Evolutionary conservation across 2,113 vertebrate genomes (phyloP), one percentile per base, ranked within the genome.

Genomic region (Passer domesticus): DNA sequence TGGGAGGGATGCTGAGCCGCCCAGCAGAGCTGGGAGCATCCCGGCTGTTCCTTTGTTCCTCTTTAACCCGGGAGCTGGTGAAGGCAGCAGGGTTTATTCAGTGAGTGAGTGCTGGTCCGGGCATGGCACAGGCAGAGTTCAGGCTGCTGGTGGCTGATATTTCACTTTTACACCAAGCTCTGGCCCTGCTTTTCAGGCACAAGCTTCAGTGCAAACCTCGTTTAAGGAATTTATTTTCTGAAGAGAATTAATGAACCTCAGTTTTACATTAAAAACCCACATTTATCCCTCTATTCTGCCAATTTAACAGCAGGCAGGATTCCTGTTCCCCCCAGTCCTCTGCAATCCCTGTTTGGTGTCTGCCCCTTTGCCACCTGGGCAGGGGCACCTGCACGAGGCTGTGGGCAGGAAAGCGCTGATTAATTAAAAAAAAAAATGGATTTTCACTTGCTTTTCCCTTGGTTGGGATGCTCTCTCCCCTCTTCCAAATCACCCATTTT

Each of bases 271-370:
- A 8, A 16, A 25, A 3, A 3, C 7, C 7, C 35, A 1, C 15
- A 17, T 59, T 25, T 16, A 24, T 23, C 19, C 20, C 24, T 10
- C 15, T 49, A 1, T 55, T 31, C 47, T 79, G 21, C 30, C 75
- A 35, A 2, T 0, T 2, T 25, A 14, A 7, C 19, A 25, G 3
- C 35, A 46, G 64, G 4, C 33, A 23, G 2, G 0, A 15, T 27
- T 56, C 24, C 18, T 15, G 11, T 33, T 64, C 31, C 67, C 22
- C 21, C 47, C n/a, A n/a, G 5, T 13, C 24, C 41, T 2, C 24
- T 30, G 55, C 81, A 50, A 11, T 10, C 13, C 10, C 25, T 30
- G 23, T 49, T 10, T 21, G 43, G 18, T 30, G 12, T 7, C 27
- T 60, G 21, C 6, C 14, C 31, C 10, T 72, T 13, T 74, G 49